phyloP scores from a whole-genome alignment of 2,113 vertebrate genomes.

The Larimichthys crocea region DNA sequence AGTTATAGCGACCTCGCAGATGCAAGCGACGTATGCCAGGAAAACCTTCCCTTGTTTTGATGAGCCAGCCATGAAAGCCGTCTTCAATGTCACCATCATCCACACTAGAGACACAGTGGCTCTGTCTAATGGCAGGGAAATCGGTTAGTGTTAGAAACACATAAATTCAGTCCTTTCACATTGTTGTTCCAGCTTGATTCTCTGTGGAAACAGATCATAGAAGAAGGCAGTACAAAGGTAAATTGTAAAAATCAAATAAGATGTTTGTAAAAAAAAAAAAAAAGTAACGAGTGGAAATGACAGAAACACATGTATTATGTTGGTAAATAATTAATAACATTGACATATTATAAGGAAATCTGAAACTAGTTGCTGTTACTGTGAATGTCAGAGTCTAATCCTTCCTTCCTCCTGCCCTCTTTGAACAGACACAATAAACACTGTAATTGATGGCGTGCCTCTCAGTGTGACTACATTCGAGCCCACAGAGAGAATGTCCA shows the following conservation, averaged over 20 bases:
- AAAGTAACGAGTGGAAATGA: not conserved
- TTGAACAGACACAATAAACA: constrained; percentile 49
- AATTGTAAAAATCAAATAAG: not conserved
- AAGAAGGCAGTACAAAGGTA: not conserved
- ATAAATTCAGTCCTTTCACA: not conserved
- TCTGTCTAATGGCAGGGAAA: constrained; percentile 89
- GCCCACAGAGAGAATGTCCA: constrained; percentile 90
- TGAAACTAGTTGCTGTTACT: not conserved
- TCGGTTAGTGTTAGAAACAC: constrained; percentile 41
- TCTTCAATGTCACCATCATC: constrained; percentile 87
- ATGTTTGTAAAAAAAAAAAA: too few relatives aligned
- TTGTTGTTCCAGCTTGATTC: not conserved
- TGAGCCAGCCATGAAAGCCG: constrained; percentile 94
- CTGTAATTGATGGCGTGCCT: accelerated
- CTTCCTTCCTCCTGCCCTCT: not conserved
- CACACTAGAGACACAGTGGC: constrained; percentile 72
- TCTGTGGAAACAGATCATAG: not conserved
- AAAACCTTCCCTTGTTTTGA: constrained; percentile 97
- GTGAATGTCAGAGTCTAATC: constrained; percentile 2
- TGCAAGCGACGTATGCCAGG: constrained; percentile 91
- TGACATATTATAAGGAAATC: not conserved
- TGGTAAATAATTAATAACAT: constrained; percentile 29
- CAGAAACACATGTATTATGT: not conserved
- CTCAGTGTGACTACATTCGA: constrained; percentile 82
- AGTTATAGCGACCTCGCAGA: constrained; percentile 94